These are phyloP conservation scores for Neolamprologus devosi DNA, from an alignment of 2,113 vertebrate genomes.

Conservation along the genomic window DNA sequence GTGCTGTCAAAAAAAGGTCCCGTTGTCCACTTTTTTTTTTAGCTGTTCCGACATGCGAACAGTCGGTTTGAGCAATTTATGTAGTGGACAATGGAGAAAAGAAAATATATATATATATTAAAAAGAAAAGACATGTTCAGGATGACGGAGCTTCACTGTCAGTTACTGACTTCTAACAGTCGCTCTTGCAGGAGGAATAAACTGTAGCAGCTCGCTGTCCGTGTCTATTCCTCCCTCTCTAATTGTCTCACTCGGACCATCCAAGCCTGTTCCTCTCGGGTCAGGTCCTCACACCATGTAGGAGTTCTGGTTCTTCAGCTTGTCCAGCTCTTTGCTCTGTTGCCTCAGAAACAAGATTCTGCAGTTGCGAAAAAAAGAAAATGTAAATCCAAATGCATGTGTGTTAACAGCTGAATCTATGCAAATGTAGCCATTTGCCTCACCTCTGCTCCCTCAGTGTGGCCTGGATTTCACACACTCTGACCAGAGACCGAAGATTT, in stretches of 20 bases:
- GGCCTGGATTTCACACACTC: conserved; percentile 99
- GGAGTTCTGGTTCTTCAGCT: conserved; percentile 99
- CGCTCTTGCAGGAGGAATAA: not conserved
- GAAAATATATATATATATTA: not conserved
- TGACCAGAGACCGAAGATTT: conserved; percentile 96
- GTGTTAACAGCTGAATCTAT: not conserved
- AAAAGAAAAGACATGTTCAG: not conserved
- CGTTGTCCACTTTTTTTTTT: not conserved
- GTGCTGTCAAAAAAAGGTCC: conserved; percentile 51
- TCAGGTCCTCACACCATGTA: conserved; percentile 94
- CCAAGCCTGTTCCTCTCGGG: conserved; percentile 64
- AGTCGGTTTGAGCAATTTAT: not conserved
- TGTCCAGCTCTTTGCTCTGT: conserved; percentile 99
- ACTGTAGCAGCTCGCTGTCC: conserved; percentile 45
- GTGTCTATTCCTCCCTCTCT: not conserved
- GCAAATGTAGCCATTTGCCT: not conserved
- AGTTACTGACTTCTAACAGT: not conserved
- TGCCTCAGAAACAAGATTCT: conserved; percentile 99
- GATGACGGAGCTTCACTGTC: not conserved
- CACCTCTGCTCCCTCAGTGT: conserved; percentile 97
- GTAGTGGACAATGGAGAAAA: conserved; percentile 13
- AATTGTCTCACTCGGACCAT: conserved; percentile 68
- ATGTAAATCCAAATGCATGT: not conserved
- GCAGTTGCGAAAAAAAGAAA: not conserved
- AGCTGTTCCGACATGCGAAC: conserved; percentile 17